phyloP scores from a whole-genome alignment of 1,140 invertebrate genomes.

The Aricia agestis region DNA sequence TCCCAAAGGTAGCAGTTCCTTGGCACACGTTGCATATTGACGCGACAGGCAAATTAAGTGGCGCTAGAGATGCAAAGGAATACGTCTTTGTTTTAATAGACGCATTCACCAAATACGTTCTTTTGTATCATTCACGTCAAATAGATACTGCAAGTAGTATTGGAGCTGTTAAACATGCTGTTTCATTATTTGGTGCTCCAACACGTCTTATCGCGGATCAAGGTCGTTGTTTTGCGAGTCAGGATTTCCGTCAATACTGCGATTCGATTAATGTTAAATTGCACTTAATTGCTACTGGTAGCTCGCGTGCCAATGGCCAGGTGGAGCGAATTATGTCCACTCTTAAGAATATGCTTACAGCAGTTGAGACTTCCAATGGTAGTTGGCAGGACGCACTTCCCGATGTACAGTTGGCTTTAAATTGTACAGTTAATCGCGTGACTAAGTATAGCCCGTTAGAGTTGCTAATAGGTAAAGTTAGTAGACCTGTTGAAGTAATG shows the following conservation, averaged over 20 bases:
- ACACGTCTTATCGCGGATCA: conserved; percentile 40
- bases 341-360: conserved; percentile 39
- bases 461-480: conserved; percentile 37
- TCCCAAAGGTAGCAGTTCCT: conserved; percentile 22
- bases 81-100: conserved; percentile 28
- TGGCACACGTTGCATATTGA: conserved; percentile 30
- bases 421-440: conserved; percentile 38
- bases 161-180: neutral
- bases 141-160: conserved; percentile 22
- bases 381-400: conserved; percentile 39
- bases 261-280: conserved; percentile 28
- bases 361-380: neutral
- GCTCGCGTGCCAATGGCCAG: conserved; percentile 32
- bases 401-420: conserved; percentile 49
- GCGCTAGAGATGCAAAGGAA: conserved; percentile 24
- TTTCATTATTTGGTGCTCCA: conserved; percentile 39
- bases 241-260: conserved; percentile 39
- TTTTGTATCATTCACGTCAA: conserved; percentile 25
- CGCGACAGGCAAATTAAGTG: conserved; percentile 25
- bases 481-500: conserved; percentile 39
- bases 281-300: conserved; percentile 35
- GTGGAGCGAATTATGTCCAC: conserved; percentile 45
- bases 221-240: conserved; percentile 37
- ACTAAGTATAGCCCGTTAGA: conserved; percentile 43
- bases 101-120: conserved; percentile 24